phyloP scores from a whole-genome alignment of 2,888 invertebrate genomes.

The Tipula vernalis region DNA sequence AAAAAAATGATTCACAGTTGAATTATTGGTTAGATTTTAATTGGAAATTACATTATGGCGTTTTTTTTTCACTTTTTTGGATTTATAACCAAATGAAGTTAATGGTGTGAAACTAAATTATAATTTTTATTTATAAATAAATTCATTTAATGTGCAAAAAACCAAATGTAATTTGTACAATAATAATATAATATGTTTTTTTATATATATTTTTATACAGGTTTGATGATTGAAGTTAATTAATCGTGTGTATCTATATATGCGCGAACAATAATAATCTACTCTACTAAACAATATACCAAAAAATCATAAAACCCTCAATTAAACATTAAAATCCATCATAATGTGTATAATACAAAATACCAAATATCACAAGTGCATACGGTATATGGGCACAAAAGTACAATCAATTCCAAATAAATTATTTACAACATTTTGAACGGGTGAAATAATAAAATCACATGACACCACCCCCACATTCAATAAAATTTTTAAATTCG shows the following conservation, averaged over 20 bases:
- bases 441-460: neutral
- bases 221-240: neutral
- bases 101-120: constrained; percentile 4
- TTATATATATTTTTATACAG: neutral
- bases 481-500: neutral
- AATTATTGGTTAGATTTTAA: constrained; percentile 4
- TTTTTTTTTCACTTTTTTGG: neutral
- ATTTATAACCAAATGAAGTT: neutral
- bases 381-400: neutral
- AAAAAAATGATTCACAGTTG: neutral
- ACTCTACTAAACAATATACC: neutral
- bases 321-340: neutral
- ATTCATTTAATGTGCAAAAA: neutral
- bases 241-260: neutral
- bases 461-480: neutral
- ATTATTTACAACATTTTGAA: neutral
- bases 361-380: neutral
- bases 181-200: neutral
- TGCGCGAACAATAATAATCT: neutral
- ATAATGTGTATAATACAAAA: neutral
- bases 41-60: neutral
- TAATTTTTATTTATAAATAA: neutral
- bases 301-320: neutral
- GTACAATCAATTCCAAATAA: neutral
- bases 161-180: neutral